A percentile compares a stretch with the other conserved stretches of the same genome.
Evolutionary conservation across 2,113 vertebrate genomes (phyloP).

Genomic region (Prietella phreatophila): DNA sequence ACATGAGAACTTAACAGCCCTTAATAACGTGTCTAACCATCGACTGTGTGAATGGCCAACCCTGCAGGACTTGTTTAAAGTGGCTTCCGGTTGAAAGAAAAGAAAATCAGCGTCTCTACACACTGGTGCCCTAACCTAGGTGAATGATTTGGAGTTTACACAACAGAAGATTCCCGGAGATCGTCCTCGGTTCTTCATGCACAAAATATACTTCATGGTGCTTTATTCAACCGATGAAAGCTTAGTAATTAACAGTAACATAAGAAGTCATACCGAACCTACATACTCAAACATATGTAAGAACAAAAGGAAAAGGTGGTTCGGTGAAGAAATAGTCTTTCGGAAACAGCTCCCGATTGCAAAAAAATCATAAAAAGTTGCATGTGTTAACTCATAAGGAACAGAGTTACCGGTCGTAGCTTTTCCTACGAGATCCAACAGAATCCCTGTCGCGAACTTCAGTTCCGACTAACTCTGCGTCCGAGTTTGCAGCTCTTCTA

Average conservation of each 20-base stretch:
- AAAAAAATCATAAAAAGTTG: conserved; percentile 9
- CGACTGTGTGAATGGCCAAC: not conserved
- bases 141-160: conserved; percentile 43
- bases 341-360: not conserved
- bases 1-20: not conserved
- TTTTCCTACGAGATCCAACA: not conserved
- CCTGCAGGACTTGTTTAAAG: not conserved
- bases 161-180: conserved; percentile 27
- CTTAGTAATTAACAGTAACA: conserved; percentile 32
- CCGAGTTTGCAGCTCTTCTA: conserved; percentile 70
- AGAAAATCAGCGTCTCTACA: conserved; percentile 26
- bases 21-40: conserved; percentile 7
- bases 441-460: not conserved
- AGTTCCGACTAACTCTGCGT: not conserved
- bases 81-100: conserved; percentile 14
- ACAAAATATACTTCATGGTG: conserved; percentile 44
- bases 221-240: conserved; percentile 36
- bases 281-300: conserved; percentile 48
- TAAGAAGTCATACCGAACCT: conserved; percentile 28
- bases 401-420: conserved; percentile 1
- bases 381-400: not conserved
- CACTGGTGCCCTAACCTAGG: conserved; percentile 37
- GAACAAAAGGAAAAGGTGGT: conserved; percentile 45
- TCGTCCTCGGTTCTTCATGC: conserved; percentile 23
- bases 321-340: conserved; percentile 53